Evolutionary conservation across 2,888 invertebrate genomes (phyloP).

Genomic region (Idaea biselata): DNA sequence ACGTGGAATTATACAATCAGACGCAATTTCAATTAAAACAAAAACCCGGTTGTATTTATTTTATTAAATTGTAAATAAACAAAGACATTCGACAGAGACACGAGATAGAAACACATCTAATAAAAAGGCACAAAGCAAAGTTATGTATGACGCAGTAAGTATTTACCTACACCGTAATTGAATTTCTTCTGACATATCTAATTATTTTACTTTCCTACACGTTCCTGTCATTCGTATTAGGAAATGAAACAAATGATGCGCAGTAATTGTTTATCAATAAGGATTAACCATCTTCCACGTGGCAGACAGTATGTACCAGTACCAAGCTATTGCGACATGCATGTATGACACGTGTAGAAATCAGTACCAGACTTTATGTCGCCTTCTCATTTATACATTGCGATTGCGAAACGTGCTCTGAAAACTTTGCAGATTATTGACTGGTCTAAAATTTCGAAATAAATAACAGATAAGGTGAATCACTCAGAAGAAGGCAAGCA

Average conservation of each 20-base stretch:
- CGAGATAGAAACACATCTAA: not conserved
- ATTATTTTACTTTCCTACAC: not conserved
- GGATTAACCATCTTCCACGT: slow-evolving; percentile 33
- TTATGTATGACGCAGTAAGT: not conserved
- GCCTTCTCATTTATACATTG: slow-evolving; percentile 23
- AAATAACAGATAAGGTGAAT: not conserved
- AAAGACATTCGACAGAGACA: not conserved
- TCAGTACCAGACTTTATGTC: slow-evolving; percentile 38
- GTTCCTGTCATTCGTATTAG: not conserved
- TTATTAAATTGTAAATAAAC: not conserved
- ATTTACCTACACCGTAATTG: not conserved
- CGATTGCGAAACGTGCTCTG: slow-evolving; percentile 15
- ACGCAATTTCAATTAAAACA: too few species aligned
- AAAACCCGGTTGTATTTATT: too few species aligned
- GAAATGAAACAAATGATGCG: slow-evolving; percentile 28
- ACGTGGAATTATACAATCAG: not conserved
- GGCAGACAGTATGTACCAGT: slow-evolving; percentile 23
- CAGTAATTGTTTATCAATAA: slow-evolving; percentile 30
- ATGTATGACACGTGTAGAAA: slow-evolving; percentile 27
- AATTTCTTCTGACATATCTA: not conserved
- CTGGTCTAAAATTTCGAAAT: not conserved
- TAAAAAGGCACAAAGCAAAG: not conserved
- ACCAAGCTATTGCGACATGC: slow-evolving; percentile 25
- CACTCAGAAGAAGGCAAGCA: not conserved
- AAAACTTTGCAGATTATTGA: slow-evolving; percentile 11